Conservation (phyloP, 2,797 vertebrate species). For the Trachops cirrhosus region DNA sequence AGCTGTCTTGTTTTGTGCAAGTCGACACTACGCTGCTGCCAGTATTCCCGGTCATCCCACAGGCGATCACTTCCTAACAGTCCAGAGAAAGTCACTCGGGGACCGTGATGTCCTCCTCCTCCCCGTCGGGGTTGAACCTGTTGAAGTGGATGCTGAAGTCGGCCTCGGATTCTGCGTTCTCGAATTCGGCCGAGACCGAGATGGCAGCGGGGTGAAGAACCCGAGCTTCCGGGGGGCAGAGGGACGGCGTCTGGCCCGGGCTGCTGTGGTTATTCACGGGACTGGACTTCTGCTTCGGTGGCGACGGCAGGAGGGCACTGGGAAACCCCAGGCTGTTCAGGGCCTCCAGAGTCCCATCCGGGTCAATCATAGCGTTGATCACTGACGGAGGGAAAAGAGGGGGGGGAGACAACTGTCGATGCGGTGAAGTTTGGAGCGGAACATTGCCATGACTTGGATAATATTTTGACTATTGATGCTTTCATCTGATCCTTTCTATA, state of each 20-base stretch:
- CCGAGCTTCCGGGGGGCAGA: conserved; percentile 78
- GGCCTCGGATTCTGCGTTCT: conserved; percentile 83
- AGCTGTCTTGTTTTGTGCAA: conserved; percentile 77
- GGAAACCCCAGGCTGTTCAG: conserved; percentile 90
- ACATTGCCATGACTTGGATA: background rate
- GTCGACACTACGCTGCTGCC: conserved; percentile 68
- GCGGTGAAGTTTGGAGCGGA: background rate
- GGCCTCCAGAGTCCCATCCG: conserved; percentile 96
- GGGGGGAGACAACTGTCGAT: background rate
- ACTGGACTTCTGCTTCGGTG: conserved; percentile 86
- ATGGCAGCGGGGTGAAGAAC: conserved; percentile 75
- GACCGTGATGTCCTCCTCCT: conserved; percentile 88
- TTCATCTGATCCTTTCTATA: background rate
- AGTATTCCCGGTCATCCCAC: conserved; percentile 79
- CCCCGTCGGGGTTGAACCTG: conserved; percentile 91
- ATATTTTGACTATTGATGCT: background rate
- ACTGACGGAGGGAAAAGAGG: conserved; percentile 80
- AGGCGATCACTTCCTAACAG: conserved; percentile 58
- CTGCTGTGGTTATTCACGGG: conserved; percentile 78
- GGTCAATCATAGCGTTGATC: conserved; percentile 98
- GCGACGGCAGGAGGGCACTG: conserved; percentile 85
- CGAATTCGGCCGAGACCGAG: conserved; percentile 78
- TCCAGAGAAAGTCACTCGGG: conserved; percentile 87
- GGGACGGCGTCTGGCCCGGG: conserved; percentile 77
- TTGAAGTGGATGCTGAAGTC: conserved; percentile 89